These are phyloP conservation scores for Melopsittacus undulatus DNA, from an alignment of 2,797 vertebrate species.

Conservation along the genomic window DNA sequence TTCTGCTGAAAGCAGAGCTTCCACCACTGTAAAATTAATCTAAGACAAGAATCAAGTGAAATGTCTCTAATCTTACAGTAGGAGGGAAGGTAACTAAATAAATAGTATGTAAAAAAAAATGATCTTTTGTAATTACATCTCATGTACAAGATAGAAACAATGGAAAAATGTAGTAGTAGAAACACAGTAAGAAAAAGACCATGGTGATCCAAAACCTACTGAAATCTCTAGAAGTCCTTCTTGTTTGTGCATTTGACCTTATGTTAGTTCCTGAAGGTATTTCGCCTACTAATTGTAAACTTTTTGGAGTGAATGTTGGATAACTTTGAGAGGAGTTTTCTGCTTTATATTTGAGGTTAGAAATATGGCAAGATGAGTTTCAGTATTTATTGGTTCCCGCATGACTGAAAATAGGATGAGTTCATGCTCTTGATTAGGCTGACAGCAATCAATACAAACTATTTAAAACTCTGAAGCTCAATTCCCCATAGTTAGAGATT, in stretches of 20 bases:
- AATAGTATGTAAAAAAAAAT: not conserved
- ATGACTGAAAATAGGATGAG: not conserved
- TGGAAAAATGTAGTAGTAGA: not conserved
- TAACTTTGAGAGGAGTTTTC: not conserved
- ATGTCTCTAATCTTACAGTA: not conserved
- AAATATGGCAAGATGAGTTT: not conserved
- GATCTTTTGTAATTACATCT: not conserved
- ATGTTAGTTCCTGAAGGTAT: not conserved
- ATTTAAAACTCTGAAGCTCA: not conserved
- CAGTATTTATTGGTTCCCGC: not conserved
- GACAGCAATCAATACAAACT: not conserved
- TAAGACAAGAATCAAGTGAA: not conserved
- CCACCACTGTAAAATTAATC: not conserved
- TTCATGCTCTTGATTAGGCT: not conserved
- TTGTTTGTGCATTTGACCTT: not conserved
- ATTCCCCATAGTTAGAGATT: not conserved
- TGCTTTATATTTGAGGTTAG: not conserved
- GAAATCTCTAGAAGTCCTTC: not conserved
- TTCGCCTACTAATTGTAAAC: not conserved
- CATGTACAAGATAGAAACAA: not conserved
- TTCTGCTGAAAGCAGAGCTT: not conserved
- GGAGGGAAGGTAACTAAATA: not conserved
- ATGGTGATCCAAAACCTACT: not conserved
- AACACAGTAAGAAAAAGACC: not conserved
- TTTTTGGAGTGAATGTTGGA: not conserved